These are phyloP conservation scores for Rhynchotus rufescens DNA, from an alignment of 2,797 vertebrate genomes.

Conservation along the genomic window DNA sequence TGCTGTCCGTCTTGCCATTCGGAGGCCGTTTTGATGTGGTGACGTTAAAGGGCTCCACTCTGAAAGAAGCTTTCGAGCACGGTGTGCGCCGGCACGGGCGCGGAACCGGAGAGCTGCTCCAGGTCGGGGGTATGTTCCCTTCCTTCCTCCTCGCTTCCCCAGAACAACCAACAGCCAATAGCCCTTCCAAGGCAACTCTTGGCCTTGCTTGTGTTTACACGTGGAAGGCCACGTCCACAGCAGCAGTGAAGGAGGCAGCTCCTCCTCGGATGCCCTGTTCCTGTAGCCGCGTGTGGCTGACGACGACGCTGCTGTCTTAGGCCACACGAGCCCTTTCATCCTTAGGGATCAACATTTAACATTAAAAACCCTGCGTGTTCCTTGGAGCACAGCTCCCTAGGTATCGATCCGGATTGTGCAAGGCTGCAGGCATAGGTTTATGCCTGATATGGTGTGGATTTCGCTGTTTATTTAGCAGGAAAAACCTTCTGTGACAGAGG, in stretches of 20 bases:
- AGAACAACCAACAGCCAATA: background rate
- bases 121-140: conserved; percentile 88
- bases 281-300: no score
- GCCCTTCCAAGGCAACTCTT: background rate
- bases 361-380: background rate
- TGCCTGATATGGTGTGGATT: background rate
- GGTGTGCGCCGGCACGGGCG: conserved; percentile 85
- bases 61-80: conserved; percentile 89
- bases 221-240: background rate
- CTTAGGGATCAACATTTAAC: background rate
- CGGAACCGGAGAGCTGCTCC: conserved; percentile 89
- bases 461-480: background rate
- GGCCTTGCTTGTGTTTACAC: background rate
- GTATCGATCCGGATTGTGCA: background rate
- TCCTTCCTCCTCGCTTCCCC: background rate
- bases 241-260: no score
- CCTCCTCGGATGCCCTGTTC: no score
- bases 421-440: background rate
- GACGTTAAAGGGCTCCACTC: conserved; percentile 87
- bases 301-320: no score
- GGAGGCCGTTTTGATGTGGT: conserved; percentile 91
- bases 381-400: background rate
- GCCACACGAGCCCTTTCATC: background rate
- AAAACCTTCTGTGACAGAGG: background rate
- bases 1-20: conserved; percentile 90